Conservation (phyloP, 2,888 invertebrate genomes). For the Pristionchus mayeri region DNA sequence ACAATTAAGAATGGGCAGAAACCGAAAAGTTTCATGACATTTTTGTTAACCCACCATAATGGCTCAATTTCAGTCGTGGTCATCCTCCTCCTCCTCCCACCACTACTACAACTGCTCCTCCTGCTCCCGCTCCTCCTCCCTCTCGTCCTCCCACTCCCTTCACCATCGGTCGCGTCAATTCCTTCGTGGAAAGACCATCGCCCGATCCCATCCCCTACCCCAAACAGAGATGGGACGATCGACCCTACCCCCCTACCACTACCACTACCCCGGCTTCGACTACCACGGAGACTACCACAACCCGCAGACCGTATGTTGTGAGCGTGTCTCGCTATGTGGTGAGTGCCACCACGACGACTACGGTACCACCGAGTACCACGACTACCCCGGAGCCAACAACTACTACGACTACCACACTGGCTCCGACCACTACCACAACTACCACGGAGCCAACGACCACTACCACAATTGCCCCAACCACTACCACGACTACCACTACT, state of each 20-base stretch:
- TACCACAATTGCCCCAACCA: background rate
- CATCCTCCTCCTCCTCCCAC: background rate
- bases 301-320: background rate
- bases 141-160: slow-evolving; percentile 41
- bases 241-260: background rate
- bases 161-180: slow-evolving; percentile 32
- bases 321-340: background rate
- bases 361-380: slow-evolving; percentile 1
- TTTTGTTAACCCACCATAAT: too few relatives aligned
- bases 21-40: background rate
- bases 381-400: background rate
- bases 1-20: too few relatives aligned
- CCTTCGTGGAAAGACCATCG: slow-evolving; percentile 19
- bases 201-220: slow-evolving; percentile 40
- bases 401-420: slow-evolving; percentile 27
- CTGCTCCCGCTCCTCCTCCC: slow-evolving; percentile 6
- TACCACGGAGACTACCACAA: background rate
- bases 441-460: too few relatives aligned
- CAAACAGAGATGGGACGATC: slow-evolving; percentile 19
- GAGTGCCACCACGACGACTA: background rate
- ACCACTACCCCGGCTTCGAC: background rate
- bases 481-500: background rate
- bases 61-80: background rate
- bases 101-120: too few relatives aligned
- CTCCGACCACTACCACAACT: background rate